A percentile compares a stretch with the other conserved stretches of the same genome.
phyloP scores from a whole-genome alignment of 2,797 vertebrate species.

The Glyptemys insculpta region DNA sequence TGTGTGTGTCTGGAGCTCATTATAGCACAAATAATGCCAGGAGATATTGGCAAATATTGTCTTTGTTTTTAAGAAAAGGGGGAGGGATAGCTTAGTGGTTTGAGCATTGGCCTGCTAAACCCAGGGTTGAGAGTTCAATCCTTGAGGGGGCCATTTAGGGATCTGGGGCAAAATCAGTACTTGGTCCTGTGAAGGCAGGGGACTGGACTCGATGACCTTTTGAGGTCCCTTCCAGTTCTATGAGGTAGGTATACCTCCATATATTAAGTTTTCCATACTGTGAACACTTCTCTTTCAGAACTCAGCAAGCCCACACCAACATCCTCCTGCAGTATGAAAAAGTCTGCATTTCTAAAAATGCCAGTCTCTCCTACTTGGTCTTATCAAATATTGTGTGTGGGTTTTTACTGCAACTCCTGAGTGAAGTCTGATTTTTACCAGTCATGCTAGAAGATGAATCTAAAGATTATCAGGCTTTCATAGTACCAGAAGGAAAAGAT shows the following conservation, averaged over 20 bases:
- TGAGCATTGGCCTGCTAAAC: no score
- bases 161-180: no score
- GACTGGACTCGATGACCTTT: no score
- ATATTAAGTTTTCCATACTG: neutral
- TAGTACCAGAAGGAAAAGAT: neutral
- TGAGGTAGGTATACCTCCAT: no score
- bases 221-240: no score
- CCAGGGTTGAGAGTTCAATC: no score
- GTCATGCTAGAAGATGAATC: neutral
- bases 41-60: neutral
- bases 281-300: neutral
- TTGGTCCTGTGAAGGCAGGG: no score
- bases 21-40: rapidly evolving
- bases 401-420: neutral
- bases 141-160: no score
- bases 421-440: neutral
- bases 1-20: neutral
- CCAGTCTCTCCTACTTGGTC: neutral
- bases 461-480: neutral
- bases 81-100: no score
- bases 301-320: neutral
- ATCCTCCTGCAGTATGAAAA: neutral
- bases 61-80: neutral
- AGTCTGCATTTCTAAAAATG: neutral
- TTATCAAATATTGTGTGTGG: neutral